Conservation (phyloP, 1,140 invertebrate species). For the Zaprionus camerounensis region DNA sequence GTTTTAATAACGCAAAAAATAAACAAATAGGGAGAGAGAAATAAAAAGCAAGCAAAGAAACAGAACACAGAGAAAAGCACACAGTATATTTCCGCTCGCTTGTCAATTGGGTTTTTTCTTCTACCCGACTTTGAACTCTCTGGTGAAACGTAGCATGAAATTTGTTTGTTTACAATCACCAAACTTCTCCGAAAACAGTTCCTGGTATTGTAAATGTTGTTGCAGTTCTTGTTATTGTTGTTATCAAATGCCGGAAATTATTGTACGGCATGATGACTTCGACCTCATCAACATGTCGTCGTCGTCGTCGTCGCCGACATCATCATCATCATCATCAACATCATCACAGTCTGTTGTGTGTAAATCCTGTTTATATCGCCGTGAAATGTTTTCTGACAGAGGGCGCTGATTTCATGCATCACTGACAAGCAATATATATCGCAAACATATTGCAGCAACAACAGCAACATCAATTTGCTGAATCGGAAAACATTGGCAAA, state of each 20-base stretch:
- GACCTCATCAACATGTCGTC: conserved; percentile 56
- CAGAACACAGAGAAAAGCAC: conserved; percentile 11
- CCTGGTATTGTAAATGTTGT: conserved; percentile 17
- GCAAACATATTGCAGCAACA: conserved; percentile 11
- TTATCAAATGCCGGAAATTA: conserved; percentile 80
- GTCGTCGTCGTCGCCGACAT: conserved; percentile 45
- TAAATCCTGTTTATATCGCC: conserved; percentile 73
- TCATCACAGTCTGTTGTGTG: conserved; percentile 57
- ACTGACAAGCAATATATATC: conserved; percentile 38
- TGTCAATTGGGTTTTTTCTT: conserved; percentile 65
- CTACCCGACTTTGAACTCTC: conserved; percentile 52
- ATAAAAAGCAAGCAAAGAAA: background rate
- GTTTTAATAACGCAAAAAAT: conserved; percentile 40
- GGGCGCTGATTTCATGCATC: conserved; percentile 71
- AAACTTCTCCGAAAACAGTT: conserved; percentile 34
- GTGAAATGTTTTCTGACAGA: conserved; percentile 33
- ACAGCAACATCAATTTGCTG: conserved; percentile 6
- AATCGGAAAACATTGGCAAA: conserved; percentile 17
- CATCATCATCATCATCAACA: conserved; percentile 21
- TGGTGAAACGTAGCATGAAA: conserved; percentile 73
- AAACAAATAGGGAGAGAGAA: conserved; percentile 2
- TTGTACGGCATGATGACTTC: conserved; percentile 58
- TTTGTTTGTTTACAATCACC: conserved; percentile 78
- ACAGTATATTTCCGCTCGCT: conserved; percentile 59
- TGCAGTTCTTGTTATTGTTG: conserved; percentile 36